A percentile compares a stretch with the other conserved stretches of the same genome.
phyloP scores from a whole-genome alignment of 92 coral and sea anemone genomes.

The Phymanthus crucifer region DNA sequence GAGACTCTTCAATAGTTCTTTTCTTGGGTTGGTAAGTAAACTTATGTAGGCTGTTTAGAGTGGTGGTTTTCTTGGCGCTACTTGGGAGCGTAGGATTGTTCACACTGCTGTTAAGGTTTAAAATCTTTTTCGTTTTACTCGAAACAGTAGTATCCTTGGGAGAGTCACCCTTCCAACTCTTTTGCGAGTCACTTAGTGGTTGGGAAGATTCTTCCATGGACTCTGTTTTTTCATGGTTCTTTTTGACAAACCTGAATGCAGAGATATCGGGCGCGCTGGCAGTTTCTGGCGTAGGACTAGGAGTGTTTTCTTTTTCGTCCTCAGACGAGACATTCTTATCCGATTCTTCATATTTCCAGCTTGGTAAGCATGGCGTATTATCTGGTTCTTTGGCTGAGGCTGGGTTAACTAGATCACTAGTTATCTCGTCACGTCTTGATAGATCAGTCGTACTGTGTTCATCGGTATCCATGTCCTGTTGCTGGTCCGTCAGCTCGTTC shows the following conservation, averaged over 20 bases:
- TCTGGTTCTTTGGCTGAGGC: neutral
- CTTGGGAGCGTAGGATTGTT: neutral
- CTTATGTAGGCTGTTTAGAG: conserved; percentile 8
- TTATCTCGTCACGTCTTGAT: neutral
- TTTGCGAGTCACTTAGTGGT: neutral
- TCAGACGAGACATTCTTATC: neutral
- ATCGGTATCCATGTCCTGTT: neutral
- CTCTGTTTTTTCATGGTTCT: neutral
- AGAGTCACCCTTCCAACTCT: neutral
- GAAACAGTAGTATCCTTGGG: neutral
- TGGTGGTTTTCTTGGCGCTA: neutral
- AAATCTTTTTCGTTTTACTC: neutral
- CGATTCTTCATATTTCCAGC: neutral
- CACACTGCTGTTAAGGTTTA: neutral
- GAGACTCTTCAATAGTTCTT: neutral
- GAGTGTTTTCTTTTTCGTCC: conserved; percentile 27
- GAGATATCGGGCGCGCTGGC: neutral
- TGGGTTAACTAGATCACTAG: neutral
- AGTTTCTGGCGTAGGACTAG: conserved; percentile 8
- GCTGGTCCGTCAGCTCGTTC: neutral
- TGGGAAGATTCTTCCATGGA: neutral
- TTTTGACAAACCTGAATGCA: neutral
- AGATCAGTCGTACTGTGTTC: neutral
- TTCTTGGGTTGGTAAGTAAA: conserved; percentile 16
- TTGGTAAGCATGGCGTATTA: conserved; percentile 6